Base-by-base conservation (phyloP, 92 coral and sea anemone species). In the Zoanthus sociatus region DNA sequence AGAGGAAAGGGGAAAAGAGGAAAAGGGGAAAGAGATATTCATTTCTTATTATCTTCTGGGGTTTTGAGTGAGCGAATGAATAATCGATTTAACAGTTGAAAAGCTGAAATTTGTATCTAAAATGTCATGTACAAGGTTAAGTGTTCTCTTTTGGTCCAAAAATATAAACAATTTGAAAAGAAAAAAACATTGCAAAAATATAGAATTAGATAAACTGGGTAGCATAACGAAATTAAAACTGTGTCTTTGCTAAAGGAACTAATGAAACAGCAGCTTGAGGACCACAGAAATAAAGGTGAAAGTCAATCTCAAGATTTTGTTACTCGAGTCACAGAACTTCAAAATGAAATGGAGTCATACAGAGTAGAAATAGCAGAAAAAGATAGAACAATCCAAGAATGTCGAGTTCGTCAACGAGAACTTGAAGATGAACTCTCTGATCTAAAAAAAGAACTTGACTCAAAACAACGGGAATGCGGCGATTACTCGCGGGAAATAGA, bases 251-350 rank as follows among this genome's bases (percentile, higher is more conserved):
- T 15, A 13, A 81, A 81, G 85, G 76, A 46, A 16, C 44, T 66
- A 42, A 71, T 95, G 45, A 95, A 77, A 68, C 83, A 69, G 30
- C 98, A 95, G 83, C 85, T 95, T 30, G 86, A 90, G 13, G 98
- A 95, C 53, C 90, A 93, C 81, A 93, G 73, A 50, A 87, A 78
- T 81, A 88, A 88, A 91, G 98, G 98, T n/a, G 98, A 95, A 54
- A 92, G 87, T 37, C 97, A 95, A 70, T 92, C 96, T 14, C 93
- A 92, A 61, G 98, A 95, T 73, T 93, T 95, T 87, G 90, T 84
- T 3, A 83, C 92, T 21, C 93, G 94, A 16, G 89, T 95, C n/a
- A 85, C 87, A 50, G 94, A 89, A 17, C 87, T 95, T 12, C 90
- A 92, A 79, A 87, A 67, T 33, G 98, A 95, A 58, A 89, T 95